Percentiles rank a stretch among this genome's conserved stretches.
Evolutionary conservation across 2,888 invertebrate species (phyloP).

Genomic region (Desoria tigrina): DNA sequence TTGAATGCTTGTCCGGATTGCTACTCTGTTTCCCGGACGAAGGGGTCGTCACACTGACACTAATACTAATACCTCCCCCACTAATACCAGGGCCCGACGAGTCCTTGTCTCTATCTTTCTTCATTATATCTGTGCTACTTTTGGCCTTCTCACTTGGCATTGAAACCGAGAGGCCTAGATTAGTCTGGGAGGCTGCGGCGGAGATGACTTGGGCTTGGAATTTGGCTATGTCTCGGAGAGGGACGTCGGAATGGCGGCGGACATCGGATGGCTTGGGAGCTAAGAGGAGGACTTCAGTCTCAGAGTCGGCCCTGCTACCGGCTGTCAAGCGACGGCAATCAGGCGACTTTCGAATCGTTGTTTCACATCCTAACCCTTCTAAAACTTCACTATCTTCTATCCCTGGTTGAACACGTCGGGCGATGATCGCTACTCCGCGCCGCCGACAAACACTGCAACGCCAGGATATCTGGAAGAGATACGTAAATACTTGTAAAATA

Average conservation of each 20-base stretch:
- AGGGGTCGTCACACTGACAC: constrained; percentile 15
- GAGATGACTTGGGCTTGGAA: constrained; percentile 48
- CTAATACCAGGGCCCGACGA: constrained; percentile 10
- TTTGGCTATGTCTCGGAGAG: constrained; percentile 52
- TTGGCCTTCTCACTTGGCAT: constrained; percentile 43
- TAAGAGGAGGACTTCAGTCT: constrained; percentile 51
- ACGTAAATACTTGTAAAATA: no score
- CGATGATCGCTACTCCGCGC: constrained; percentile 54
- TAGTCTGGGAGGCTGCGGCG: constrained; percentile 45
- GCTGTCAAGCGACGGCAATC: constrained; percentile 35
- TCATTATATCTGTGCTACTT: constrained; percentile 41
- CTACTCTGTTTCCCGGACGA: constrained; percentile 9
- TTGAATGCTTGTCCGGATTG: constrained; percentile 19
- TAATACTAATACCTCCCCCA: constrained; percentile 35
- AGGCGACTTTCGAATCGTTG: constrained; percentile 48
- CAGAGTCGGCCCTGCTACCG: constrained; percentile 49
- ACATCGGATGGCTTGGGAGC: constrained; percentile 52
- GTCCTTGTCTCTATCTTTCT: constrained; percentile 21
- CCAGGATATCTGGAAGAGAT: constrained; percentile 75
- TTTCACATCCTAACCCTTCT: constrained; percentile 52
- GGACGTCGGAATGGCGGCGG: constrained; percentile 52
- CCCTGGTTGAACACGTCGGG: constrained; percentile 51
- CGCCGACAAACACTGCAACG: constrained; percentile 82
- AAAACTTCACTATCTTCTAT: constrained; percentile 51
- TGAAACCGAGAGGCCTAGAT: constrained; percentile 41